Evolutionary conservation across 2,888 invertebrate genomes (phyloP).

Genomic region (Monopis laevigella): DNA sequence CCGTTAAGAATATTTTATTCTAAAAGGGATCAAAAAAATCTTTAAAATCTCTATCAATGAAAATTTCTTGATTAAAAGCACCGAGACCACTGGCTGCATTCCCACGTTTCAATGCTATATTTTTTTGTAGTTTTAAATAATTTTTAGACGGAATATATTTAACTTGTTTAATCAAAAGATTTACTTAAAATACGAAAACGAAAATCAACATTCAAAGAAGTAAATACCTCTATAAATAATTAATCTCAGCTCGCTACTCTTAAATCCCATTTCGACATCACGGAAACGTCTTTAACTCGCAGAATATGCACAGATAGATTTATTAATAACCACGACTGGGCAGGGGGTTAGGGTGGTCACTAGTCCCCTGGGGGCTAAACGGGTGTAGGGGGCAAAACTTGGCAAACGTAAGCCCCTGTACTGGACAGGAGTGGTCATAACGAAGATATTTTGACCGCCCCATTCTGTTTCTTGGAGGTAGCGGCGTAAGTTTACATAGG

Average conservation of each 20-base stretch:
- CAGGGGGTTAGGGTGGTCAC: constrained; percentile 27
- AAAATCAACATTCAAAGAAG: too few species aligned
- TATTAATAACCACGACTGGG: constrained; percentile 49
- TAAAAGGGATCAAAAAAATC: too few species aligned
- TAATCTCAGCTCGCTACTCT: not conserved
- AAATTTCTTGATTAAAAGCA: too few species aligned
- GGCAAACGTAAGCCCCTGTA: constrained; percentile 58
- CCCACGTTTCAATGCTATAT: too few species aligned
- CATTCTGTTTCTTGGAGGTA: constrained; percentile 56
- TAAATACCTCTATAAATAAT: too few species aligned
- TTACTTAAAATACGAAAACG: too few species aligned
- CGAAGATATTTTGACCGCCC: constrained; percentile 66
- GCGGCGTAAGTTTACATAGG: constrained; percentile 30
- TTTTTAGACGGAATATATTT: too few species aligned
- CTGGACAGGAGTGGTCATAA: constrained; percentile 65
- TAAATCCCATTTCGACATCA: constrained; percentile 1
- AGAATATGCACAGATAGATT: constrained; percentile 62
- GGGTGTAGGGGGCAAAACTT: constrained; percentile 39
- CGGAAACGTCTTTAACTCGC: constrained; percentile 38
- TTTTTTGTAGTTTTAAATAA: too few species aligned
- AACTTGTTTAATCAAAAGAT: too few species aligned
- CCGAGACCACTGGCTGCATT: too few species aligned
- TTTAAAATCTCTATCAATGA: too few species aligned
- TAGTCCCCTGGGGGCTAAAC: constrained; percentile 38
- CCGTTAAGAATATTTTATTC: too few species aligned